Evolutionary conservation across 1,140 invertebrate species (phyloP), one percentile per base, ranked within the genome.

Genomic region (Radopholus similis): DNA sequence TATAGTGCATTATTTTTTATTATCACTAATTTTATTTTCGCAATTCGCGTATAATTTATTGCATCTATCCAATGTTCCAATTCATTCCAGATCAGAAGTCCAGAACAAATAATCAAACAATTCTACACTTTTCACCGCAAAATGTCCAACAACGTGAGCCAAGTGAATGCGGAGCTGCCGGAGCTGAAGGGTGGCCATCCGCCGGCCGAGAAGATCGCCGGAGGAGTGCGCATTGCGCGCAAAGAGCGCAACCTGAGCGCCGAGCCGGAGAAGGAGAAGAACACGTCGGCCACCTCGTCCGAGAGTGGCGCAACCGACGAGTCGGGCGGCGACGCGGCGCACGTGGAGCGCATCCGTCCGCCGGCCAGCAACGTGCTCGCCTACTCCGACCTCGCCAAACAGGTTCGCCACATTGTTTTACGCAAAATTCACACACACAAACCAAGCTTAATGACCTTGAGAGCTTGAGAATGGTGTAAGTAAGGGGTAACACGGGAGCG

Each of bases 131-230:
- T n/a, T n/a, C n/a, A n/a, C n/a, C n/a, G n/a, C n/a, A n/a, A n/a
- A n/a, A n/a, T n/a, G n/a, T n/a, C n/a, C n/a, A n/a, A n/a, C n/a
- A n/a, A n/a, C n/a, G n/a, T n/a, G n/a, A n/a, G n/a, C n/a, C n/a
- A n/a, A n/a, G n/a, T n/a, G n/a, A n/a, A n/a, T n/a, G n/a, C n/a
- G n/a, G n/a, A n/a, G n/a, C n/a, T n/a, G n/a, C n/a, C n/a, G n/a
- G 69, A 70, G 64, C n/a, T 49, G 0, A 71, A 71, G 28, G 62
- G 71, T 1, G 70, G 70, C 0, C 70, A 75, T 42, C 13, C 73
- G 2, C 70, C 70, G 34, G 70, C 70, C n/a, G 70, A 72, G 32
- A 72, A 72, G 42, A 75, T 72, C 56, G 69, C 35, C 11, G 70
- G 70, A 21, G 73, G 73, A 15, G 47, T 72, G 15, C 70, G 70